Percentiles rank a stretch among this genome's conserved stretches.
Conservation (phyloP, 1,140 invertebrate species). For the Aphelenchoides besseyi region DNA sequence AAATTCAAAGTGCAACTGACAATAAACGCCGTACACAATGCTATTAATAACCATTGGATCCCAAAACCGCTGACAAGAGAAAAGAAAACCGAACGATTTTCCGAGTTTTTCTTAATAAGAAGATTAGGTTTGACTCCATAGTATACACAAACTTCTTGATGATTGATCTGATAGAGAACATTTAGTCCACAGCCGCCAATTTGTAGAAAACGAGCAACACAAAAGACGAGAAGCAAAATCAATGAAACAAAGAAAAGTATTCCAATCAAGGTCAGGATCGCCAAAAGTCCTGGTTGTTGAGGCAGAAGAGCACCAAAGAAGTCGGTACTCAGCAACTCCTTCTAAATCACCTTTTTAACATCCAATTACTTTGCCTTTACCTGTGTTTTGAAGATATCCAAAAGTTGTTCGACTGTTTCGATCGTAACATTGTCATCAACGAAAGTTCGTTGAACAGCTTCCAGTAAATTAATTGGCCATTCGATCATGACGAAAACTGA, state of each 20-base stretch:
- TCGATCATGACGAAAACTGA: conserved; percentile 15
- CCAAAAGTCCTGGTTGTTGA: background rate
- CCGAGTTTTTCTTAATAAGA: background rate
- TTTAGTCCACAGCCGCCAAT: too few species aligned
- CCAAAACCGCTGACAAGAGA: background rate
- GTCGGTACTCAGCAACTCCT: background rate
- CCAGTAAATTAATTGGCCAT: background rate
- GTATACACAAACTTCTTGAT: too few species aligned
- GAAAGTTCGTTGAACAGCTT: background rate
- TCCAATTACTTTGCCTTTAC: background rate
- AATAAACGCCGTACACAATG: background rate
- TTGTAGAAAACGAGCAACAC: background rate
- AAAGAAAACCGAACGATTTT: background rate
- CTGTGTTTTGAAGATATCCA: conserved; percentile 7
- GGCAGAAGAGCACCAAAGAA: background rate
- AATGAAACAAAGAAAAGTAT: background rate
- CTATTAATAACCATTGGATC: background rate
- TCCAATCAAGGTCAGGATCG: background rate
- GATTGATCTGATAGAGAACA: background rate
- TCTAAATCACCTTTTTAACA: background rate
- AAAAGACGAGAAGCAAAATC: background rate
- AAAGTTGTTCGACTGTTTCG: background rate
- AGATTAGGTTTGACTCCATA: too few species aligned
- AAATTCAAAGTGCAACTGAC: background rate
- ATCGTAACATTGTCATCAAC: background rate